These are phyloP conservation scores for Eristalis pertinax DNA, from an alignment of 2,888 invertebrate species.

Conservation along the genomic window DNA sequence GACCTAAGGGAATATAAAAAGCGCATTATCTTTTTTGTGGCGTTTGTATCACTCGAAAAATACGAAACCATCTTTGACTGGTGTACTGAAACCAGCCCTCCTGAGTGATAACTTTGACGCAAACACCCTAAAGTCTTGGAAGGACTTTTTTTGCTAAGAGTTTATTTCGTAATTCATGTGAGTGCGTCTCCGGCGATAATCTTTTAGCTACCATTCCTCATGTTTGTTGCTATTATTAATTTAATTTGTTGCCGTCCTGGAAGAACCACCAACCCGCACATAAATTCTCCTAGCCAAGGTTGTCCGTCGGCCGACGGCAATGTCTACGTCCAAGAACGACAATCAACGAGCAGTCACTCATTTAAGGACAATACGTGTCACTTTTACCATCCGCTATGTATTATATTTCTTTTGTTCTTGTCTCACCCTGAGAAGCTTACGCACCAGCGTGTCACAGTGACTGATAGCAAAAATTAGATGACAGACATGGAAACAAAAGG, in stretches of 20 bases:
- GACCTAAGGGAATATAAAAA: not conserved
- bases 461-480: not conserved
- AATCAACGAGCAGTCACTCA: slow-evolving; percentile 15
- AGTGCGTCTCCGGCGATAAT: not conserved
- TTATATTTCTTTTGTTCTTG: not conserved
- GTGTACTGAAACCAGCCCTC: not conserved
- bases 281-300: slow-evolving; percentile 5
- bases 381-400: slow-evolving; percentile 12
- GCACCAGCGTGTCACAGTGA: not conserved
- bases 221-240: slow-evolving; percentile 15
- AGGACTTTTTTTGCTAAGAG: not conserved
- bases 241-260: slow-evolving; percentile 19
- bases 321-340: not conserved
- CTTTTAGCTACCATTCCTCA: slow-evolving; percentile 8
- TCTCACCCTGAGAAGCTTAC: not conserved
- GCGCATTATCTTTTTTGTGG: not conserved
- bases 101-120: not conserved
- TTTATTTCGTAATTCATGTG: slow-evolving; percentile 33
- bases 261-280: slow-evolving; percentile 6
- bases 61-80: not conserved
- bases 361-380: slow-evolving; percentile 45
- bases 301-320: not conserved
- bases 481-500: not conserved
- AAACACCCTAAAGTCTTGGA: not conserved
- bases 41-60: not conserved